A percentile compares a stretch with the other conserved stretches of the same genome.
These are phyloP conservation scores for Distichodus sexfasciatus DNA, from an alignment of 2,797 vertebrate species.

Conservation along the genomic window DNA sequence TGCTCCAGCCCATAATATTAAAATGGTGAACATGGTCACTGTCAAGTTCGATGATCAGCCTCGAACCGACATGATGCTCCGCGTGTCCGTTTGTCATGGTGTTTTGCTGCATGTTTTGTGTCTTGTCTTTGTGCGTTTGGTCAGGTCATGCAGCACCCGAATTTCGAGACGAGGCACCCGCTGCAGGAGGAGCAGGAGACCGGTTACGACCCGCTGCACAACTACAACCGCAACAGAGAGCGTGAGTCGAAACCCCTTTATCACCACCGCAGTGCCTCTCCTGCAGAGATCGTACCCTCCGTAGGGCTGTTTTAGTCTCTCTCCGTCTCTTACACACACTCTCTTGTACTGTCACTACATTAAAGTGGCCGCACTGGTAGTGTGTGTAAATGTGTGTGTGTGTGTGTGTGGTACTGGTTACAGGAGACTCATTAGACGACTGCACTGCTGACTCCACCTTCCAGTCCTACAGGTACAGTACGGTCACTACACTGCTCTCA, in stretches of 20 bases:
- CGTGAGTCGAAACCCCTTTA: conserved; percentile 65
- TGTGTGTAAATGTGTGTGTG: conserved; percentile 16
- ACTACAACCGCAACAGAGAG: conserved; percentile 79
- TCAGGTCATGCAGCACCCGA: conserved; percentile 87
- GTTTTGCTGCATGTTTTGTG: conserved; percentile 37
- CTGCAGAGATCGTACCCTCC: background rate
- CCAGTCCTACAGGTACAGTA: conserved; percentile 86
- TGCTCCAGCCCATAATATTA: no score
- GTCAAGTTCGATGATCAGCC: no score
- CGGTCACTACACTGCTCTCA: background rate
- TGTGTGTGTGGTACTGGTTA: conserved; percentile 48
- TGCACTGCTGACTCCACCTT: conserved; percentile 86
- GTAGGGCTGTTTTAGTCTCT: background rate
- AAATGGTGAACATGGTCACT: no score
- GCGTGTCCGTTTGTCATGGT: background rate
- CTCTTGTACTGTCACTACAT: background rate
- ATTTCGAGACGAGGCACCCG: conserved; percentile 88
- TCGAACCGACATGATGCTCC: no score
- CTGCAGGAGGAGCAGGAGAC: conserved; percentile 97
- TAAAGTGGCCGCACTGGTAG: no score
- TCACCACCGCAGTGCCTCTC: background rate
- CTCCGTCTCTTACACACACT: background rate
- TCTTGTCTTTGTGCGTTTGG: conserved; percentile 3
- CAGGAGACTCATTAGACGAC: conserved; percentile 79
- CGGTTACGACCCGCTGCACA: conserved; percentile 87